These are phyloP conservation scores for Scytalopus superciliaris DNA, from an alignment of 2,113 vertebrate species.

Conservation along the genomic window DNA sequence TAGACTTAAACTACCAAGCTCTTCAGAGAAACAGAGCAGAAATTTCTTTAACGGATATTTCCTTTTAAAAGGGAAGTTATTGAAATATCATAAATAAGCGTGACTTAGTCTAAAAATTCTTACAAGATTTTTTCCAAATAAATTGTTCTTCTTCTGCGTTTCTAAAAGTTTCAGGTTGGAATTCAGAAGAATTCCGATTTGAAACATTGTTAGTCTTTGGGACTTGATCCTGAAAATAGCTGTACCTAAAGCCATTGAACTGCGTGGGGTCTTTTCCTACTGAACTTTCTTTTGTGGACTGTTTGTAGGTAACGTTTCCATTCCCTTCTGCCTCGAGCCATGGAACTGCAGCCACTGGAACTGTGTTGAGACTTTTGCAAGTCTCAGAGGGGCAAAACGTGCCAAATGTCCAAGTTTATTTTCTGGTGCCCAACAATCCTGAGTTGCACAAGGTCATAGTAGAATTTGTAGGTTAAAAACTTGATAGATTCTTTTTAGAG, in stretches of 20 bases:
- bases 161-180: neutral
- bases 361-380: neutral
- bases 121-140: neutral
- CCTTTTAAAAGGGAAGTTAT: neutral
- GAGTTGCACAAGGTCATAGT: neutral
- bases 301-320: neutral
- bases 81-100: neutral
- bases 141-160: neutral
- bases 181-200: neutral
- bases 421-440: neutral
- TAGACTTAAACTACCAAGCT: neutral
- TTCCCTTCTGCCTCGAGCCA: neutral
- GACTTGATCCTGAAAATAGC: neutral
- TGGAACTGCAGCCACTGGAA: neutral
- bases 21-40: neutral
- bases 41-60: neutral
- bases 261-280: fast-evolving
- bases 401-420: neutral
- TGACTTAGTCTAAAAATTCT: neutral
- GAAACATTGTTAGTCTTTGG: neutral
- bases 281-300: neutral
- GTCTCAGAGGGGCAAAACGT: neutral
- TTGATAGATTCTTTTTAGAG: neutral
- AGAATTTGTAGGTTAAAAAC: neutral
- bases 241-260: neutral